Conservation (phyloP, 1,140 invertebrate species). For the Drosophila arawakana region DNA sequence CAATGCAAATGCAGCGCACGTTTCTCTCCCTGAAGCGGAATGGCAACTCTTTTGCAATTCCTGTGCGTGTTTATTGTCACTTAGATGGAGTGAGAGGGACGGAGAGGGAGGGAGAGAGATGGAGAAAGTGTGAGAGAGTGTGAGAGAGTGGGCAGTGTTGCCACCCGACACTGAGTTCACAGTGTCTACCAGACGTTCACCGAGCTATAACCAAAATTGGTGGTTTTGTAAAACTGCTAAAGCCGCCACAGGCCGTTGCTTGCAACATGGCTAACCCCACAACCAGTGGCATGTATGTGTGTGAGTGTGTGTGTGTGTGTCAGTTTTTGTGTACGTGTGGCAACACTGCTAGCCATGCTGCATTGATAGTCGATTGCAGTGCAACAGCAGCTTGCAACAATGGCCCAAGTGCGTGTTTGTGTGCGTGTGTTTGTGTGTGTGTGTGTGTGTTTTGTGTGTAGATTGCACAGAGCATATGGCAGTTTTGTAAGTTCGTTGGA, state of each 20-base stretch:
- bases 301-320: conserved; percentile 8
- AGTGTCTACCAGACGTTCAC: conserved; percentile 36
- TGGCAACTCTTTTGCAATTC: conserved; percentile 54
- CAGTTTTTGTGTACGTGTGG: conserved; percentile 1
- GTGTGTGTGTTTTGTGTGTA: conserved; percentile 12
- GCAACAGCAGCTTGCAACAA: conserved; percentile 54
- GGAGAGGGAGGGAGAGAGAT: not conserved
- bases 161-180: not conserved
- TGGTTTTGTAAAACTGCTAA: conserved; percentile 77
- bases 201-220: conserved; percentile 72
- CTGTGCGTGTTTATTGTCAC: conserved; percentile 56
- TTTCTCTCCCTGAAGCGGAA: conserved; percentile 31
- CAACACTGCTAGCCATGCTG: conserved; percentile 54
- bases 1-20: conserved; percentile 49
- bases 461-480: conserved; percentile 13
- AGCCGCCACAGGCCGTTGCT: conserved; percentile 50
- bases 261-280: conserved; percentile 22
- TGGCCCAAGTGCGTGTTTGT: conserved; percentile 27
- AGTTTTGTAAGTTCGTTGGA: conserved; percentile 65
- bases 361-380: conserved; percentile 77
- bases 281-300: conserved; percentile 21
- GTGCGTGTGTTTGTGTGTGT: conserved; percentile 14
- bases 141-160: conserved; percentile 11
- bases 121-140: not conserved
- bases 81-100: conserved; percentile 5